Base-by-base conservation (phyloP, 2,113 vertebrate genomes). In the Leptodactylus fuscus region DNA sequence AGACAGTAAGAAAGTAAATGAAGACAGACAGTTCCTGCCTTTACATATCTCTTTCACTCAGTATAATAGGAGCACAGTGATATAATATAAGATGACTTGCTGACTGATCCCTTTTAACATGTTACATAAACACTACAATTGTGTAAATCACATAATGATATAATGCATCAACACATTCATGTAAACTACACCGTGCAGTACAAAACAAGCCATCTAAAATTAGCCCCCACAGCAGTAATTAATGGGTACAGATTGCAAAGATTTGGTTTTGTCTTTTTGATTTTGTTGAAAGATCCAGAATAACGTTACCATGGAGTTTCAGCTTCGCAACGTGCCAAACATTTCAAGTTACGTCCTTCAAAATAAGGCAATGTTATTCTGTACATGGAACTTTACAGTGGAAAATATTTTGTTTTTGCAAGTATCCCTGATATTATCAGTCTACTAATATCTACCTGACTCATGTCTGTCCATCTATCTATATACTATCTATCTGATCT, bases 271-370 rank as follows among this genome's bases (percentile, higher is more conserved):
- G 44, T 81, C 62, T 67, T 67, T 82, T 38, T 16, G 5, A 36
- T 36, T 82, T 83, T 74, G 87, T 89, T 55, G 16, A 86, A 86
- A 85, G 85, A 86, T 89, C 87, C 87, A 87, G 83, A 71, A 58
- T 82, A 78, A 85, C 65, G 89, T 89, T 87, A 82, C 87, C 88
- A 90, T 87, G 77, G 86, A 90, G 83, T 67, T 36, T 15, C 16
- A 34, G 32, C 90, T 91, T 88, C 85, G 89, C 90, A 69, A 69
- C 3, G 32, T 38, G 65, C 32, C 65, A 69, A 69, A 69, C 34
- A 67, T 67, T 34, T 67, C 29, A 69, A 69, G 34, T 69, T 38
- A 22, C 16, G 18, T 69, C 6, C 65, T 22, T 69, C 65, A 69
- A 38, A 65, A 32, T 5, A 44, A 44, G 9, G 41, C 34, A 10